Base-by-base conservation (phyloP, 1,140 invertebrate species). In the Drosophila nigromelanica region DNA sequence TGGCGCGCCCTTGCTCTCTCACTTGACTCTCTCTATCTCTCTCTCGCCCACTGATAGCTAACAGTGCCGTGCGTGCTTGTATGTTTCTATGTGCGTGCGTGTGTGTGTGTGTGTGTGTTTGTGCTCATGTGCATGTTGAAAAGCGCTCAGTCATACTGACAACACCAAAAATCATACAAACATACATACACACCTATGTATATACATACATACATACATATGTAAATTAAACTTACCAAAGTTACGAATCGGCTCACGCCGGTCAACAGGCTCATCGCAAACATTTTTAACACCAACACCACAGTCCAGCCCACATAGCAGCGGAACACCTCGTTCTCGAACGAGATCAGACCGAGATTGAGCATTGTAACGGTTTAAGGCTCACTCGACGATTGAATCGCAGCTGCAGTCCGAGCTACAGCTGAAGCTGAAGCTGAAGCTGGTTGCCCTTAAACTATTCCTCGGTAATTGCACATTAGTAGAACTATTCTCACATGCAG, bases 221-320 rank as follows among this genome's bases (percentile, higher is more conserved):
- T 10, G 33, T 8, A 21, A 45, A 12, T n/a, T 8, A 15, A 39
- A 83, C 91, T 92, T 91, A 95, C 95, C 91, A 92, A 93, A 62
- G 94, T 95, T 24, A 80, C 74, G 18, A 94, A 93, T 56, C 95
- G 91, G 40, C 92, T 89, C n/a, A 91, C 72, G 1, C 80, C 93
- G 0, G 95, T 95, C 15, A 95, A 77, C 3, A 93, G 6, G 5
- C 90, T 77, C 93, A 95, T 94, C 0, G 90, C 54, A 52, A 95
- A 58, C 58, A 94, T 92, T 92, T 96, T 96, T 0, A 95, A 37
- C 3, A 93, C 91, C 33, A 95, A 74, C 12, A 95, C 45, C 12
- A 90, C 92, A 2, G 92, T 81, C 92, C 94, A 95, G 71, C 94
- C 94, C 1, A 92, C 90, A 70, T 94, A 95, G 27, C 92, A 80